These are phyloP conservation scores for Brachionus koreanus DNA, from an alignment of 1,140 invertebrate species.

Conservation along the genomic window DNA sequence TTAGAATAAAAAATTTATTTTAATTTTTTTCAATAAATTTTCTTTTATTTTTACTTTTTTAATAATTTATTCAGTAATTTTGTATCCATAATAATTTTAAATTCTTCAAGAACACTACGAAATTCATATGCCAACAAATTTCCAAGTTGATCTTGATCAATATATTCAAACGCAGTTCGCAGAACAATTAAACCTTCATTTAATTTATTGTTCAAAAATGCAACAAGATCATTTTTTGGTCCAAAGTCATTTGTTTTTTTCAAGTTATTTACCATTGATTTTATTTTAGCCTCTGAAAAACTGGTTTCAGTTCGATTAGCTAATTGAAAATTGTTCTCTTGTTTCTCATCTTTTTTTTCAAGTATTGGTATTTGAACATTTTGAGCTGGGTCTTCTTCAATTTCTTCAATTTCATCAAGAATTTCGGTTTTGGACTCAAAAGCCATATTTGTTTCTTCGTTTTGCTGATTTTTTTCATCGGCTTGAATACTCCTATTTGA, in stretches of 20 bases:
- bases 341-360: neutral
- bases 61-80: neutral
- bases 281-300: slow-evolving; percentile 15
- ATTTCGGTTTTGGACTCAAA: neutral
- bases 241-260: slow-evolving; percentile 4
- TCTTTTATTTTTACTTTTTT: slow-evolving; percentile 9
- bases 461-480: neutral
- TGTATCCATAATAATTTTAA: neutral
- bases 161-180: slow-evolving; percentile 26
- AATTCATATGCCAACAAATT: slow-evolving; percentile 8
- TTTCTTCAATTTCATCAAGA: neutral
- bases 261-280: slow-evolving; percentile 20
- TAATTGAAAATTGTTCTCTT: neutral
- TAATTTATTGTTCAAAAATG: slow-evolving; percentile 22
- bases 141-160: slow-evolving; percentile 23
- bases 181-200: slow-evolving; percentile 28
- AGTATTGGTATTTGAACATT: neutral
- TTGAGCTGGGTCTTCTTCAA: neutral
- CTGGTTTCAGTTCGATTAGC: neutral
- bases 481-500: neutral
- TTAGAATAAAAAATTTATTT: neutral
- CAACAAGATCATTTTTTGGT: neutral
- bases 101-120: slow-evolving; percentile 23
- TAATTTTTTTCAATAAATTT: neutral
- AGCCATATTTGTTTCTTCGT: neutral